Percentiles rank a stretch among this genome's conserved stretches.
Evolutionary conservation across 2,113 vertebrate genomes (phyloP).

Genomic region (Rhea pennata): DNA sequence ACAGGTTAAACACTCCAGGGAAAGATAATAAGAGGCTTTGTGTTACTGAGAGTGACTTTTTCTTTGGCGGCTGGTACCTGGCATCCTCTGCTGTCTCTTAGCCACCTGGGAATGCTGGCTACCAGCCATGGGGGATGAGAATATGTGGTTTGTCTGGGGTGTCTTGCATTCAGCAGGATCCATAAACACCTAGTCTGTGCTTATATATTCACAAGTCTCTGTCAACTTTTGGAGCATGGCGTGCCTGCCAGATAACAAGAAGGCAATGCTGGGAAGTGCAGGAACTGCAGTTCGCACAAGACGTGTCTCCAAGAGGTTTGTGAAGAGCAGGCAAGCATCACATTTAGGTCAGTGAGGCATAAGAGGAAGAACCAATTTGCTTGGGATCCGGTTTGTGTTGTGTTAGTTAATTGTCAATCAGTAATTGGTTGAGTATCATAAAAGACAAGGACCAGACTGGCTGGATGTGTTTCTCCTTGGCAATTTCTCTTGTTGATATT

Average conservation of each 20-base stretch:
- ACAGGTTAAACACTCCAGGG: neutral
- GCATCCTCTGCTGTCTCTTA: neutral
- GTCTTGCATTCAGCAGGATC: neutral
- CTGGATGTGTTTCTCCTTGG: neutral
- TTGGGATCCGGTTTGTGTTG: neutral
- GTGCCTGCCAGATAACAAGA: neutral
- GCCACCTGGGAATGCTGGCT: neutral
- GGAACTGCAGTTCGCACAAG: neutral
- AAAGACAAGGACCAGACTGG: neutral
- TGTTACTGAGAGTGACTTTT: neutral
- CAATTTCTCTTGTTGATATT: neutral
- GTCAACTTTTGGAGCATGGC: neutral
- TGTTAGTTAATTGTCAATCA: neutral
- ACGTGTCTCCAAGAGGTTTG: neutral
- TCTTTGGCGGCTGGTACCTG: neutral
- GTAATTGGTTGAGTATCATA: neutral
- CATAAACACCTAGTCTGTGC: accelerated
- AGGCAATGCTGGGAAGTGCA: neutral
- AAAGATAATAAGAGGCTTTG: neutral
- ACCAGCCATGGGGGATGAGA: neutral
- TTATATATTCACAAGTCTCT: neutral
- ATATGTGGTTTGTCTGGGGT: neutral
- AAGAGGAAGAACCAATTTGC: neutral
- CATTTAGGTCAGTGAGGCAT: neutral
- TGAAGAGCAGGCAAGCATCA: neutral